phyloP scores from a whole-genome alignment of 2,888 invertebrate genomes.

The Phorcus lineatus region DNA sequence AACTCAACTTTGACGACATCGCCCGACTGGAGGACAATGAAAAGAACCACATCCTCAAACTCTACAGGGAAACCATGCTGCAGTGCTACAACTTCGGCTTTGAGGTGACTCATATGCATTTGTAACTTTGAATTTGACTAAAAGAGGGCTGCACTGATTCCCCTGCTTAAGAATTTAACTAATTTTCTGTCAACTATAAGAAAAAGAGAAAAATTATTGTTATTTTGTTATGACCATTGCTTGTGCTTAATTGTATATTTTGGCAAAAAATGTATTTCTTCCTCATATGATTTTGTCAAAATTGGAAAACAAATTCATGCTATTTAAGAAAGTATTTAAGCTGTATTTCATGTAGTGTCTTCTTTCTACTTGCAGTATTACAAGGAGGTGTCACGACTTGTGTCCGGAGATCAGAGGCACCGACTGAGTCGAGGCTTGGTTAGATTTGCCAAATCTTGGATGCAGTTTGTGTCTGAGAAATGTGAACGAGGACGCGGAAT shows the following conservation, averaged over 20 bases:
- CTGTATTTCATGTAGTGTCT: too few species aligned
- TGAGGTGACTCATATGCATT: constrained; percentile 78
- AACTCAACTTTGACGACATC: constrained; percentile 78
- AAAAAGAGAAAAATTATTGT: too few species aligned
- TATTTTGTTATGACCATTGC: too few species aligned
- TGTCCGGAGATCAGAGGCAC: constrained; percentile 77
- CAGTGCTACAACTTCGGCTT: constrained; percentile 93
- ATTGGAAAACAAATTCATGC: too few species aligned
- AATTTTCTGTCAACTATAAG: too few species aligned
- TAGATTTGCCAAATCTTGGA: constrained; percentile 88
- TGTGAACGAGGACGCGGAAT: constrained; percentile 82
- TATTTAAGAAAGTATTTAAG: too few species aligned
- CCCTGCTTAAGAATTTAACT: too few species aligned
- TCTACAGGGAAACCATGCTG: constrained; percentile 86
- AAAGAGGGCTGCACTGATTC: too few species aligned
- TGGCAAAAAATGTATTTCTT: too few species aligned
- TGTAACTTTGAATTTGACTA: too few species aligned
- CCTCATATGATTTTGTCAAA: too few species aligned
- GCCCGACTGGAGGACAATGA: constrained; percentile 79
- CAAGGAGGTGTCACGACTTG: constrained; percentile 77
- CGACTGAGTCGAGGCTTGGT: constrained; percentile 81
- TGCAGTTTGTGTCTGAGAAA: constrained; percentile 88
- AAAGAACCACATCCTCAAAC: constrained; percentile 80
- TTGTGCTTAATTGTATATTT: too few species aligned
- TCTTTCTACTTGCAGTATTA: constrained; percentile 35